Evolutionary conservation across 35 echinoderm and acorn worm species (phyloP).

Genomic region (Apostichopus californicus): DNA sequence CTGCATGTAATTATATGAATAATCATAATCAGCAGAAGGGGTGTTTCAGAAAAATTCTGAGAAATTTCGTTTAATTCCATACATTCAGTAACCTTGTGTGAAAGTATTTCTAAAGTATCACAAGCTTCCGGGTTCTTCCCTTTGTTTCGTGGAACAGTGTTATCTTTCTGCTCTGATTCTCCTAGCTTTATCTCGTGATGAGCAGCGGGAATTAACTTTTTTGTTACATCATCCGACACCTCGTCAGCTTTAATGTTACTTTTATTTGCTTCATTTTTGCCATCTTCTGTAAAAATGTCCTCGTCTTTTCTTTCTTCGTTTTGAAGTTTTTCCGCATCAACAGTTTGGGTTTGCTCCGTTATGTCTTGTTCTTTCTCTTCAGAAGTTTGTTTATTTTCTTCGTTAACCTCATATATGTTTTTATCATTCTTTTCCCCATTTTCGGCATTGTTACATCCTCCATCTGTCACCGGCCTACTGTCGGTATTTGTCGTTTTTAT

Average conservation of each 20-base stretch:
- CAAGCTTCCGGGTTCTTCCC: too few relatives aligned
- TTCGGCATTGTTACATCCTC: not conserved
- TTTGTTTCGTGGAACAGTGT: not conserved
- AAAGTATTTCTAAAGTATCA: not conserved
- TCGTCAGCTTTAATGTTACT: not conserved
- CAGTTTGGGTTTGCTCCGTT: too few relatives aligned
- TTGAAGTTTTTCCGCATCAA: too few relatives aligned
- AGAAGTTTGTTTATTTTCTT: too few relatives aligned
- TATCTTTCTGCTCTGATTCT: not conserved
- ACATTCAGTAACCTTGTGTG: not conserved
- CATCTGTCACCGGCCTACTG: too few relatives aligned
- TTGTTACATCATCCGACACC: not conserved
- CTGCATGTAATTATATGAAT: constrained; percentile 32
- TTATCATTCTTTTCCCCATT: too few relatives aligned
- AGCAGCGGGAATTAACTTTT: not conserved
- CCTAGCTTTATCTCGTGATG: not conserved
- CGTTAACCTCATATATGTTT: too few relatives aligned
- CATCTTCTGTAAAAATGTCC: not conserved
- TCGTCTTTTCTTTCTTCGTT: too few relatives aligned
- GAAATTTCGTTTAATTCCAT: constrained; percentile 1
- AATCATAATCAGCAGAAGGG: constrained; percentile 34
- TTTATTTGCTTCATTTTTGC: not conserved
- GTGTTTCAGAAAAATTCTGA: not conserved
- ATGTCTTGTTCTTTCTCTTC: too few relatives aligned
- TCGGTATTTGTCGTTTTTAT: too few relatives aligned